These are phyloP conservation scores for Gerris lacustris DNA, from an alignment of 2,888 invertebrate genomes.

Conservation along the genomic window DNA sequence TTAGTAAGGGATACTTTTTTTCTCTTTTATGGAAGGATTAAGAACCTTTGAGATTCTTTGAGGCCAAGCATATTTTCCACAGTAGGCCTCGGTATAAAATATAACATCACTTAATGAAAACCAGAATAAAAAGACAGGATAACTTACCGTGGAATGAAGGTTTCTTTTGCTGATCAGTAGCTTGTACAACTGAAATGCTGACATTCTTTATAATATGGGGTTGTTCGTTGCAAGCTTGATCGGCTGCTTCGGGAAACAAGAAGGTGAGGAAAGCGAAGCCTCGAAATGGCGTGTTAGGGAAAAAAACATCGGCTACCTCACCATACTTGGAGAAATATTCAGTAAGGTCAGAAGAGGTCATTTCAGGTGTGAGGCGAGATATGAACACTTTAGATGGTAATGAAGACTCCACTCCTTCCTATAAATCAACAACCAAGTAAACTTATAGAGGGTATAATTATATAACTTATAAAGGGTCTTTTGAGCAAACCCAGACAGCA, in stretches of 20 bases:
- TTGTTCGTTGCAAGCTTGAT: background rate
- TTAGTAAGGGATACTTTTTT: too few relatives aligned
- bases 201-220: background rate
- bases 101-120: too few relatives aligned
- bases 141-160: background rate
- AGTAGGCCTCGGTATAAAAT: too few relatives aligned
- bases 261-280: background rate
- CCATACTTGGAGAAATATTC: constrained; percentile 1
- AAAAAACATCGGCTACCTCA: background rate
- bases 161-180: background rate
- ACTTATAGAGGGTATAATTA: too few relatives aligned
- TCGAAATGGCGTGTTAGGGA: background rate
- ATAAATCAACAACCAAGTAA: background rate
- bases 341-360: background rate
- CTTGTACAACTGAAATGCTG: background rate
- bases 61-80: too few relatives aligned
- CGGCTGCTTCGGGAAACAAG: background rate
- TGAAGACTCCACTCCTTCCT: background rate
- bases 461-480: too few relatives aligned
- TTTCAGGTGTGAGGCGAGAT: background rate
- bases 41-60: too few relatives aligned
- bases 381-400: constrained; percentile 3
- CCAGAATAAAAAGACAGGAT: too few relatives aligned
- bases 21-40: too few relatives aligned
- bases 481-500: too few relatives aligned